These are phyloP conservation scores for Sabatieria punctata DNA, from an alignment of 2,888 invertebrate species.

Conservation along the genomic window DNA sequence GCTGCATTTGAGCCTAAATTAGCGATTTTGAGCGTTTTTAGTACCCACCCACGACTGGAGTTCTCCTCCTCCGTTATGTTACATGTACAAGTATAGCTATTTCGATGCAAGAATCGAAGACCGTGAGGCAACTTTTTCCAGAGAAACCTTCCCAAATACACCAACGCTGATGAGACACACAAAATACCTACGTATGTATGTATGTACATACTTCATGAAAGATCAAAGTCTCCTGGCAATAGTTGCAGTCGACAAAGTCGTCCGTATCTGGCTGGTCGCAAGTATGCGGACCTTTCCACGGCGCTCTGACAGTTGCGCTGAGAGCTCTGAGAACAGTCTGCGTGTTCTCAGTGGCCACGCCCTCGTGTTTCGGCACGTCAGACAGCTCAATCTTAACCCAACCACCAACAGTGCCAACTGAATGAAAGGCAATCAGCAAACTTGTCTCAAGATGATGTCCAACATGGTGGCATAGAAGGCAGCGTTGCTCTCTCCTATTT, in stretches of 20 bases:
- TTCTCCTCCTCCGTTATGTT: too few species aligned
- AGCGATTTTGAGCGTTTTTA: too few species aligned
- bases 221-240: conserved; percentile 78
- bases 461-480: conserved; percentile 90
- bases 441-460: conserved; percentile 82
- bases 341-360: conserved; percentile 7
- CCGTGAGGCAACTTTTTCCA: too few species aligned
- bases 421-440: conserved; percentile 26
- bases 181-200: too few species aligned
- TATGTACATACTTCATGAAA: conserved; percentile 85
- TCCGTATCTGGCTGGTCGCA: conserved; percentile 38
- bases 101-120: too few species aligned
- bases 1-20: too few species aligned
- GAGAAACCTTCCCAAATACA: too few species aligned
- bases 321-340: background rate
- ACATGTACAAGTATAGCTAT: too few species aligned
- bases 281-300: conserved; percentile 49
- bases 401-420: background rate
- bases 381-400: conserved; percentile 55
- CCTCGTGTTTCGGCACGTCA: conserved; percentile 60
- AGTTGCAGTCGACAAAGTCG: conserved; percentile 54
- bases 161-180: too few species aligned
- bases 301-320: conserved; percentile 50
- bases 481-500: conserved; percentile 44
- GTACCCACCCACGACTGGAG: too few species aligned